phyloP scores from a whole-genome alignment of 2,113 vertebrate species.

The Ursus arctos region DNA sequence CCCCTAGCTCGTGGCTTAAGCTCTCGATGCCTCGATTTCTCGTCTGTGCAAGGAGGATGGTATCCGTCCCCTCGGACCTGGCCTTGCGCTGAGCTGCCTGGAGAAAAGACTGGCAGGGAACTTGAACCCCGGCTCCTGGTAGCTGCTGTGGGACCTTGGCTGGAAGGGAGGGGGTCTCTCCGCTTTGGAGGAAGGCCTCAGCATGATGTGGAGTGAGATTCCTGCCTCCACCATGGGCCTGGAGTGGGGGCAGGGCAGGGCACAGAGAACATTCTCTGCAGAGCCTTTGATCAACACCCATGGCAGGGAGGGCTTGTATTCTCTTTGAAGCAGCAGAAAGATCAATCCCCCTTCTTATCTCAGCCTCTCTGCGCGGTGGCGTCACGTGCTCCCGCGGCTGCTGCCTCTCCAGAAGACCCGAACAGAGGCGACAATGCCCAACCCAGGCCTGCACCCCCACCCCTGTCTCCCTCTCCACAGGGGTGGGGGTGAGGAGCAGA shows the following conservation, averaged over 20 bases:
- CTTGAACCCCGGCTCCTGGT: background rate
- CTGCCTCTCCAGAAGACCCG: background rate
- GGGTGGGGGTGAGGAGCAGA: background rate
- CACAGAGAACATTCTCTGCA: slow-evolving; percentile 9
- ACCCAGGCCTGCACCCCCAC: fast-evolving
- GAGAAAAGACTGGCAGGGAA: background rate
- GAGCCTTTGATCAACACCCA: slow-evolving; percentile 67
- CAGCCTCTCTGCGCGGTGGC: background rate
- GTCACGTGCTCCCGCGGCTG: background rate
- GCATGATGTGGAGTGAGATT: background rate
- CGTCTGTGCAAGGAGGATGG: background rate
- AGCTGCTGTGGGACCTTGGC: background rate
- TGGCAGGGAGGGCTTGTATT: slow-evolving; percentile 36
- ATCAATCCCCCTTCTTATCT: slow-evolving; percentile 75
- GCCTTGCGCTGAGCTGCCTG: background rate
- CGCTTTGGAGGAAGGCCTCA: background rate
- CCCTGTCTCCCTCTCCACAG: fast-evolving
- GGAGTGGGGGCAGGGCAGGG: background rate
- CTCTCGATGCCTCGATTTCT: background rate
- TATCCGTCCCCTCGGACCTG: background rate
- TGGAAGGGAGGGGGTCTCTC: background rate
- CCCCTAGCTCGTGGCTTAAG: background rate
- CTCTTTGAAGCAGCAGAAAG: slow-evolving; percentile 73
- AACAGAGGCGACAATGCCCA: background rate
- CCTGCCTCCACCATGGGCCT: background rate